These are phyloP conservation scores for Dolichopus griseipennis DNA, from an alignment of 2,888 invertebrate species.

Conservation along the genomic window DNA sequence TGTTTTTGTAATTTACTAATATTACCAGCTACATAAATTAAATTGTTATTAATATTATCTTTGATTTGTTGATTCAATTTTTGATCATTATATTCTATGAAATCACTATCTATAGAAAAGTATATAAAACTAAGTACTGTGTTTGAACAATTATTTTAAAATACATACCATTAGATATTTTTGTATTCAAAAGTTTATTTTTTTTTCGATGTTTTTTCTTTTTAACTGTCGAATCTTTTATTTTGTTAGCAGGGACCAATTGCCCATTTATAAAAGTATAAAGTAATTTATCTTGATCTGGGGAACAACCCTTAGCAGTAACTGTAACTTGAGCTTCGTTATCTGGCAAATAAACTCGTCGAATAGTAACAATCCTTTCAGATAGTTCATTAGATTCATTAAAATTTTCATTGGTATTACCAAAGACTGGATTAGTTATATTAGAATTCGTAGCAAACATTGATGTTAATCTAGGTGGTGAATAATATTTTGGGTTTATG, in stretches of 20 bases:
- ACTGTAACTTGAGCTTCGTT: slow-evolving; percentile 67
- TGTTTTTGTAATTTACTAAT: too few relatives aligned
- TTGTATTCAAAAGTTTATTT: slow-evolving; percentile 4
- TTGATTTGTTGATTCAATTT: too few relatives aligned
- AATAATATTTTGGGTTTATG: slow-evolving; percentile 25
- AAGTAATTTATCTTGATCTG: slow-evolving; percentile 62
- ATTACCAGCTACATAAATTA: too few relatives aligned
- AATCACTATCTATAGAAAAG: too few relatives aligned
- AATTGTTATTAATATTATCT: too few relatives aligned
- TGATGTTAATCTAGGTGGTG: slow-evolving; percentile 18
- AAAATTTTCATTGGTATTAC: not conserved
- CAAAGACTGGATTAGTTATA: not conserved
- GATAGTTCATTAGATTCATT: slow-evolving; percentile 33
- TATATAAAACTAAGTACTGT: too few relatives aligned
- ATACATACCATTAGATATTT: too few relatives aligned
- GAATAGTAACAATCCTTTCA: slow-evolving; percentile 61
- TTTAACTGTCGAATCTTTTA: slow-evolving; percentile 16
- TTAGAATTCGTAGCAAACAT: not conserved
- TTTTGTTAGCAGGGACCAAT: slow-evolving; percentile 31
- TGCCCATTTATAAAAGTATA: slow-evolving; percentile 61
- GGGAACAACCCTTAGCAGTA: slow-evolving; percentile 63
- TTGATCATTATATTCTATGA: too few relatives aligned
- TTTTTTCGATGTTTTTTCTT: slow-evolving; percentile 21
- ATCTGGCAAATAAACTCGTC: slow-evolving; percentile 58
- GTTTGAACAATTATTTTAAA: too few relatives aligned